phyloP scores from a whole-genome alignment of 2,797 vertebrate genomes.

The Pangasius larnaudii region DNA sequence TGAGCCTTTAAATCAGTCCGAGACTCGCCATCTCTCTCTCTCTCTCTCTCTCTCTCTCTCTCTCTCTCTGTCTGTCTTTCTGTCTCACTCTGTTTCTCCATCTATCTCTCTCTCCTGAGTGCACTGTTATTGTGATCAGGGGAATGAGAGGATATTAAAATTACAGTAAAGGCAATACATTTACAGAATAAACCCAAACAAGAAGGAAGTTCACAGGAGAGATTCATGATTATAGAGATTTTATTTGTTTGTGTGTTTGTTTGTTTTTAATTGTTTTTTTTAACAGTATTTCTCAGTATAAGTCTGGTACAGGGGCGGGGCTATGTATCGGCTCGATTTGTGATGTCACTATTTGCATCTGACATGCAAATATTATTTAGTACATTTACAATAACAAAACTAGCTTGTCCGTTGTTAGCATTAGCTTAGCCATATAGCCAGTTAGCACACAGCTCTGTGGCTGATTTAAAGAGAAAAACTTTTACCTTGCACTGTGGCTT shows the following conservation, averaged over 20 bases:
- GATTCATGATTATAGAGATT: background rate
- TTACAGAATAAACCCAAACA: background rate
- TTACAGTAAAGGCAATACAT: background rate
- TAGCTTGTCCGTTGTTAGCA: background rate
- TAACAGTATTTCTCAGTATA: background rate
- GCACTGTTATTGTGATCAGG: background rate
- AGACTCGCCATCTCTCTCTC: background rate
- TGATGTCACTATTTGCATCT: background rate
- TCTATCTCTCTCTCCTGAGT: background rate
- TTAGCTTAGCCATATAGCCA: background rate
- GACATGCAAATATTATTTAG: background rate
- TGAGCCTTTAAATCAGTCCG: background rate
- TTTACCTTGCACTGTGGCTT: background rate
- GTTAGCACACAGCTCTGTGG: background rate
- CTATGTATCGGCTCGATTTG: background rate
- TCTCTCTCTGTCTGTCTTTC: background rate
- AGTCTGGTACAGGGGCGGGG: background rate
- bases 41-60: background rate
- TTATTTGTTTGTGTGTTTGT: background rate
- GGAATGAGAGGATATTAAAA: background rate
- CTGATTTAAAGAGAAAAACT: background rate
- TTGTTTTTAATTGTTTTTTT: background rate
- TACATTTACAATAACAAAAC: background rate
- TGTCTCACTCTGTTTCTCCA: background rate
- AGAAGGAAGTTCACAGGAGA: background rate